phyloP scores from a whole-genome alignment of 2,797 vertebrate genomes.

The Echiichthys vipera region DNA sequence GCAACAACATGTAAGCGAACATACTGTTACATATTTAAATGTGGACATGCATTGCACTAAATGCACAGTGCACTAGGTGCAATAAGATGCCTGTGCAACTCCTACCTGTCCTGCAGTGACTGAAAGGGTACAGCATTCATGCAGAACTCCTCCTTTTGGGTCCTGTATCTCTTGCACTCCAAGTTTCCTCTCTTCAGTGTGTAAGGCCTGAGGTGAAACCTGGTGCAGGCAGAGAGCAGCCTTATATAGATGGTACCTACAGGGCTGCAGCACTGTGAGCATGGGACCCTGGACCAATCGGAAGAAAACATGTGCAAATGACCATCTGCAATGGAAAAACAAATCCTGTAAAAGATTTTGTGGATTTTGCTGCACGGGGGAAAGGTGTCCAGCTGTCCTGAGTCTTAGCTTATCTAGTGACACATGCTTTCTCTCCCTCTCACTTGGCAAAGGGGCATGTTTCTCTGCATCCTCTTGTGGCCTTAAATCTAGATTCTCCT shows the following conservation, averaged over 20 bases:
- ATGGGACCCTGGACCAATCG: slow-evolving; percentile 76
- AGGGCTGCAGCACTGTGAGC: slow-evolving; percentile 55
- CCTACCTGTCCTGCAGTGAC: slow-evolving; percentile 54
- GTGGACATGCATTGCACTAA: background rate
- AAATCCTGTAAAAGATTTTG: slow-evolving; percentile 85
- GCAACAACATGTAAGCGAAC: fast-evolving
- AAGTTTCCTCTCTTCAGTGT: slow-evolving; percentile 21
- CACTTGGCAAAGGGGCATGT: slow-evolving; percentile 47
- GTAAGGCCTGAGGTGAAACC: slow-evolving; percentile 46
- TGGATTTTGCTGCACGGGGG: slow-evolving; percentile 75
- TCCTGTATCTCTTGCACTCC: slow-evolving; percentile 13
- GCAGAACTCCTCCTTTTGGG: slow-evolving; percentile 2
- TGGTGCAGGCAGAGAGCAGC: slow-evolving; percentile 39
- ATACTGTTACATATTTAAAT: background rate
- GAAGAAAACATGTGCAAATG: slow-evolving; percentile 81
- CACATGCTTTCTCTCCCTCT: slow-evolving; percentile 79
- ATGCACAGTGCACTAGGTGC: background rate
- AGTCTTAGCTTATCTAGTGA: slow-evolving; percentile 72
- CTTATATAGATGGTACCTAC: slow-evolving; percentile 74
- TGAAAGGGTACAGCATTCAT: background rate
- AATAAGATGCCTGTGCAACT: background rate
- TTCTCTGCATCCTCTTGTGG: slow-evolving; percentile 37
- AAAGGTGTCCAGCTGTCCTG: slow-evolving; percentile 78
- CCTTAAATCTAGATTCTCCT: slow-evolving; percentile 28
- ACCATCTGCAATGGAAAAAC: slow-evolving; percentile 88